Percentiles rank a stretch among this genome's conserved stretches.
phyloP scores from a whole-genome alignment of 2,888 invertebrate genomes.

The Cynaeus angustus region DNA sequence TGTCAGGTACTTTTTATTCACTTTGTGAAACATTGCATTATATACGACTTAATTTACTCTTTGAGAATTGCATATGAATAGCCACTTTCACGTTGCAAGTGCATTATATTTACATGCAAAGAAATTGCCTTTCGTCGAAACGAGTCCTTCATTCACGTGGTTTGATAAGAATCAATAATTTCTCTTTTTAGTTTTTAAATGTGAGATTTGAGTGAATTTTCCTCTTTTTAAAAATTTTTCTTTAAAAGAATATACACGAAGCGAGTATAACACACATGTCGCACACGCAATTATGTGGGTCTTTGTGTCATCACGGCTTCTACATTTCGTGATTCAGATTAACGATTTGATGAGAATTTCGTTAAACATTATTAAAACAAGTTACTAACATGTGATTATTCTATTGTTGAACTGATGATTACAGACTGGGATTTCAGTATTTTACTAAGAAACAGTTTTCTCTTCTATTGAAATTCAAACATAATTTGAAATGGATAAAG shows the following conservation, averaged over 20 bases:
- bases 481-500: constrained; percentile 22
- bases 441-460: constrained; percentile 9
- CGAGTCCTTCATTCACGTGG: neutral
- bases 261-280: constrained; percentile 21
- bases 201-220: neutral
- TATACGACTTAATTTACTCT: neutral
- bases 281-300: constrained; percentile 46
- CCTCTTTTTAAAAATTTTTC: constrained; percentile 23
- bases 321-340: constrained; percentile 41
- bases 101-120: neutral
- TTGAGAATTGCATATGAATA: neutral
- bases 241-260: constrained; percentile 2
- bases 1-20: too few species aligned
- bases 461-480: constrained; percentile 4
- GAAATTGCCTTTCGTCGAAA: neutral
- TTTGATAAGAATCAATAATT: constrained; percentile 5
- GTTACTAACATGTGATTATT: neutral
- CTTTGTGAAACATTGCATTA: too few species aligned
- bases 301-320: constrained; percentile 45
- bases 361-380: constrained; percentile 13
- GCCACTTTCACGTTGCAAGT: constrained; percentile 5
- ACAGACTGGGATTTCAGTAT: neutral
- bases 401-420: neutral
- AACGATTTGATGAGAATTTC: constrained; percentile 18
- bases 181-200: neutral